Evolutionary conservation across 1,140 invertebrate genomes (phyloP), one percentile per base, ranked within the genome.

Genomic region (Habropoda laboriosa): DNA sequence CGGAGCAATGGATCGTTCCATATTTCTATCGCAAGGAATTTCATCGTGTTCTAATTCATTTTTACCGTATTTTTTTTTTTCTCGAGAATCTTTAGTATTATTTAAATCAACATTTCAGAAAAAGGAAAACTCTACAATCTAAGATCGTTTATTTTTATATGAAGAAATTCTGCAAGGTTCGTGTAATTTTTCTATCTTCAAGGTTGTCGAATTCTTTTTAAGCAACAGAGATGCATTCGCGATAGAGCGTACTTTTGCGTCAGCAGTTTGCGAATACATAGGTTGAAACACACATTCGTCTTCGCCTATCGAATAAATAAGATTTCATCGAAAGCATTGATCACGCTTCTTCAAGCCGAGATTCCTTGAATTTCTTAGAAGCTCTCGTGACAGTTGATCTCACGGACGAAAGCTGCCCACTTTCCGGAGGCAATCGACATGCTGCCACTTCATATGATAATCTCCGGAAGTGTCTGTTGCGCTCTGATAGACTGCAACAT

Each of bases 391-490:
- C 57, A 70, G 80, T 83, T 67, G 76, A 49, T 84, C 67, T 79
- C 51, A 35, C 63, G 32, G n/a, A 58, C 30, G 45, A 57, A 49
- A 58, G 66, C 80, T 83, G 73, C 76, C 81, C 82, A 84, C 82
- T 83, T 77, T 84, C 35, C 40, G 45, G 24, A 16, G 71, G 71
- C 70, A 84, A 84, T 84, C 76, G 75, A 70, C 71, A 40, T 66
- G 58, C 60, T 77, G 47, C 49, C 38, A 79, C 68, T 71, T 79
- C 30, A 78, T 55, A 27, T 55, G 82, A 84, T 83, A 82, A 83
- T 83, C 82, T 81, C 80, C 63, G 74, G 81, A 82, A 78, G 57
- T 55, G 68, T 72, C 57, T 47, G 63, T 67, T 72, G 71, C 81
- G 60, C 61, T 42, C 38, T 24, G 57, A 57, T 57, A 70, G 57